These are phyloP conservation scores for Mobula hypostoma DNA, from an alignment of 2,113 vertebrate species.

Conservation along the genomic window DNA sequence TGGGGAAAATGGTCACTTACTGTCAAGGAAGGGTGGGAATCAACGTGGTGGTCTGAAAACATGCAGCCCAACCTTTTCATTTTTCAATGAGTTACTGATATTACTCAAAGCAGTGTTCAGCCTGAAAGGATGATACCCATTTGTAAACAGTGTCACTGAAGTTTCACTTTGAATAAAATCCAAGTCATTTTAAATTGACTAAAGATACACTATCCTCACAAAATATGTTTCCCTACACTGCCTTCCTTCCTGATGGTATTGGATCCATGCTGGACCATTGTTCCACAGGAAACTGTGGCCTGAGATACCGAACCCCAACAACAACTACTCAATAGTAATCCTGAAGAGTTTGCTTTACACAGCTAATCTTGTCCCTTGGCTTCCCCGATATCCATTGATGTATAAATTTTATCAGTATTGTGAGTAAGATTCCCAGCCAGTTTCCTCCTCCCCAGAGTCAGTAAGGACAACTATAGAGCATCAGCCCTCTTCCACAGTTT, in stretches of 20 bases:
- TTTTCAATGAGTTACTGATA: background rate
- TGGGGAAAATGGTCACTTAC: slow-evolving; percentile 11
- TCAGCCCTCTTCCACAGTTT: background rate
- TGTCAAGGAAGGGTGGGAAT: background rate
- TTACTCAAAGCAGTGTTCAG: slow-evolving; percentile 8
- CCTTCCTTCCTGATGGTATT: background rate
- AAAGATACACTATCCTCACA: background rate
- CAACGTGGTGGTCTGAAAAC: background rate
- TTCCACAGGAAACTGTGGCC: background rate
- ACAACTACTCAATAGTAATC: background rate
- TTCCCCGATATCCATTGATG: background rate
- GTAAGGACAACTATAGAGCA: background rate
- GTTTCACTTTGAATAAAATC: slow-evolving; percentile 9
- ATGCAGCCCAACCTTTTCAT: background rate
- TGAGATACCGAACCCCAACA: background rate
- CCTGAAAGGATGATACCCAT: background rate
- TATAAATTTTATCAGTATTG: background rate
- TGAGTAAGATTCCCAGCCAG: background rate
- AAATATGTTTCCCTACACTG: background rate
- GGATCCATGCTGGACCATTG: background rate
- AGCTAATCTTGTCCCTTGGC: background rate
- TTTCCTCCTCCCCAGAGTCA: background rate
- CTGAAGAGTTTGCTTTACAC: background rate
- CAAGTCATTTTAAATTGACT: background rate
- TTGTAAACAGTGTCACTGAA: background rate